Conservation (phyloP, 1,140 invertebrate species). For the Paralvinella palmiformis region DNA sequence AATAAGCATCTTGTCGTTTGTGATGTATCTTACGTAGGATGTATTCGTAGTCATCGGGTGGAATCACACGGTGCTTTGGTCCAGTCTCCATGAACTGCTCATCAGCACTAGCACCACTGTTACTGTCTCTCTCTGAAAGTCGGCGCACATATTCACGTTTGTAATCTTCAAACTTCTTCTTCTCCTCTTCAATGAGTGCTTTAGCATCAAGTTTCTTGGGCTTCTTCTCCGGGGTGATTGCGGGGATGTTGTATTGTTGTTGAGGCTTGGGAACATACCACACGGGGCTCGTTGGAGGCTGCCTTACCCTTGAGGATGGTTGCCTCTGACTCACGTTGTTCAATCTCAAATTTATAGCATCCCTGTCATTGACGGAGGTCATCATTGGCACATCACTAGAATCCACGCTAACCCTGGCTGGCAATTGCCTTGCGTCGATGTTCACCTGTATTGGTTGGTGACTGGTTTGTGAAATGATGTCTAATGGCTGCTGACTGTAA, state of each 20-base stretch:
- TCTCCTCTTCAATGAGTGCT: conserved; percentile 6
- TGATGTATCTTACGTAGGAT: not conserved
- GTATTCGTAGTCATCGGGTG: conserved; percentile 11
- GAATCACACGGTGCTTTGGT: not conserved
- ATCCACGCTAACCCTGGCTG: too few species aligned
- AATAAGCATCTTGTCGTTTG: too few species aligned
- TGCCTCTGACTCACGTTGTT: too few species aligned
- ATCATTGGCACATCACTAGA: too few species aligned
- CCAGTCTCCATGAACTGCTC: not conserved
- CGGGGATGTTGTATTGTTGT: not conserved
- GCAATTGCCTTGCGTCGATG: too few species aligned
- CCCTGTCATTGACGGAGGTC: too few species aligned
- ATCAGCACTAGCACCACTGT: not conserved
- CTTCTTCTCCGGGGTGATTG: not conserved
- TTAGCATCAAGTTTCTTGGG: conserved; percentile 5
- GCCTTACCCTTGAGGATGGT: not conserved
- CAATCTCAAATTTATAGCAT: too few species aligned
- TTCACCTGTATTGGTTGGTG: too few species aligned
- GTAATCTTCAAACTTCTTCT: conserved; percentile 2
- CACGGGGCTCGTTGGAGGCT: not conserved
- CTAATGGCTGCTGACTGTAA: too few species aligned
- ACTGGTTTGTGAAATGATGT: too few species aligned
- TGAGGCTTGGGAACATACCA: conserved; percentile 1
- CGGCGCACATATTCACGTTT: conserved; percentile 7
- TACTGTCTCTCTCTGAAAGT: not conserved